Conservation (phyloP, 2,113 vertebrate genomes). For the Lichenostomus cassidix region DNA sequence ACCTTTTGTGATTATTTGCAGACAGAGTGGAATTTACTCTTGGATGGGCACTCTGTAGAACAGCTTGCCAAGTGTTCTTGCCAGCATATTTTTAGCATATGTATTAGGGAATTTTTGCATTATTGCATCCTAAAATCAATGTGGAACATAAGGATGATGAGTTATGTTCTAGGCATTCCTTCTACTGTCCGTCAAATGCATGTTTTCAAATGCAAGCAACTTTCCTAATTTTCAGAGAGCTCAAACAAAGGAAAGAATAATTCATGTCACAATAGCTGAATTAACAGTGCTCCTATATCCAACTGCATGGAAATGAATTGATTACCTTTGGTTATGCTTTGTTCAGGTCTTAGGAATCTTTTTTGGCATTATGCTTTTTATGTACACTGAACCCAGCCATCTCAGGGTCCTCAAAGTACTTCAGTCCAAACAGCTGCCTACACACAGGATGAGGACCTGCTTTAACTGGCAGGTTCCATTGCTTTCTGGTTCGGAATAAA, state of each 20-base stretch:
- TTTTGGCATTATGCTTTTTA: background rate
- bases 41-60: background rate
- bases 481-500: background rate
- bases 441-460: background rate
- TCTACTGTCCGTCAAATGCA: background rate
- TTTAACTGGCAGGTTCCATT: background rate
- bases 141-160: background rate
- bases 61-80: background rate
- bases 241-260: background rate
- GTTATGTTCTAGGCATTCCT: background rate
- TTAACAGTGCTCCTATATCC: background rate
- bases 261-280: background rate
- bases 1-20: background rate
- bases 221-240: background rate
- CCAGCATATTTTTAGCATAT: background rate
- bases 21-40: background rate
- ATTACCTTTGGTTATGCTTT: background rate
- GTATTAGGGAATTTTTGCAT: background rate
- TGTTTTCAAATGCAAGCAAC: background rate
- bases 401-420: background rate
- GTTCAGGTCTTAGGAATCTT: background rate
- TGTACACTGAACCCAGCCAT: background rate
- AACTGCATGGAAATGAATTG: fast-evolving
- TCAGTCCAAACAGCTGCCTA: background rate
- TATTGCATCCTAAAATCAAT: background rate